A percentile compares a stretch with the other conserved stretches of the same genome.
Conservation (phyloP, 2,797 vertebrate genomes). For the Sarcoramphus papa region DNA sequence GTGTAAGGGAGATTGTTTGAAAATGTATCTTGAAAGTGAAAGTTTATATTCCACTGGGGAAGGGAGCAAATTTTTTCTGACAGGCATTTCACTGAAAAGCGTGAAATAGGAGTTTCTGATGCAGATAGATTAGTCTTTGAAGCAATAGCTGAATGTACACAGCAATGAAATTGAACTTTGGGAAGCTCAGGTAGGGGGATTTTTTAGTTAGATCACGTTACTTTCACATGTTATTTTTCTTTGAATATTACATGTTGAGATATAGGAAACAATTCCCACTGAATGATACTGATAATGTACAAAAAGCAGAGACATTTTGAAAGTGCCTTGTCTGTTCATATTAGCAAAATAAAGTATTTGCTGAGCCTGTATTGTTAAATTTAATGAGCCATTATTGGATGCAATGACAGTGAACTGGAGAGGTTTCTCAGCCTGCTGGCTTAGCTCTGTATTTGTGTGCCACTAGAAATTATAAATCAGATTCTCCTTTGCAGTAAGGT, state of each 20-base stretch:
- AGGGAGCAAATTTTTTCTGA: not conserved
- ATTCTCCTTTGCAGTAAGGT: not conserved
- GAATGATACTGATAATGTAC: not conserved
- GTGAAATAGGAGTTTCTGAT: not conserved
- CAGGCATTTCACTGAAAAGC: not conserved
- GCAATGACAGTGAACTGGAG: not conserved
- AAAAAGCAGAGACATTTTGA: not conserved
- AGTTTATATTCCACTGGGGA: not conserved
- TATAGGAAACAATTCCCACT: not conserved
- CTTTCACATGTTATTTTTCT: not conserved
- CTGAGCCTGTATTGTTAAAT: not conserved
- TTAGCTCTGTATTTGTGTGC: not conserved
- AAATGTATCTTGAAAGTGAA: slow-evolving; percentile 7
- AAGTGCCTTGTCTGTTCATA: not conserved
- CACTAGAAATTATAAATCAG: not conserved
- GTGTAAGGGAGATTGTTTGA: not conserved
- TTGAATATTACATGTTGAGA: not conserved
- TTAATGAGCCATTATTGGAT: not conserved
- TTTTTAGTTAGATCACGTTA: not conserved
- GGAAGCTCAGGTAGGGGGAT: not conserved
- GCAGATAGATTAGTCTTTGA: not conserved
- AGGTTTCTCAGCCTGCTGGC: not conserved
- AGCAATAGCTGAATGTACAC: not conserved
- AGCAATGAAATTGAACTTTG: not conserved
- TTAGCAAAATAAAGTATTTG: not conserved